phyloP scores from a whole-genome alignment of 2,113 vertebrate species.

The Egretta garzetta region DNA sequence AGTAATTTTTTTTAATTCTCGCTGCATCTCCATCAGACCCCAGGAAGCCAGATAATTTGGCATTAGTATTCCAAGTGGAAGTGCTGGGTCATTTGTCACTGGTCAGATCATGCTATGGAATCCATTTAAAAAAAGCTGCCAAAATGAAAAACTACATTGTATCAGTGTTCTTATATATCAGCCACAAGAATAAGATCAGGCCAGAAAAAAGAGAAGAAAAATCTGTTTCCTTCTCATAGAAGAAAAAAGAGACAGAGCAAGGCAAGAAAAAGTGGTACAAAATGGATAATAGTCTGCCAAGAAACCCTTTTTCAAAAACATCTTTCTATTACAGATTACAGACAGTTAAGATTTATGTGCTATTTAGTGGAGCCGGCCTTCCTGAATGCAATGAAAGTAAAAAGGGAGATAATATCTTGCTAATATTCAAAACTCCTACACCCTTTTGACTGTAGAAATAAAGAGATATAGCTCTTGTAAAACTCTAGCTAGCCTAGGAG shows the following conservation, averaged over 20 bases:
- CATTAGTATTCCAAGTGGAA: constrained; percentile 47
- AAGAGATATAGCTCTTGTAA: not conserved
- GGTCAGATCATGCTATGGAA: constrained; percentile 34
- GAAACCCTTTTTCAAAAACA: not conserved
- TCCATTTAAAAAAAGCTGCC: constrained; percentile 24
- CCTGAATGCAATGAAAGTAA: not conserved
- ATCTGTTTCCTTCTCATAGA: not conserved
- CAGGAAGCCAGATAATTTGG: constrained; percentile 29
- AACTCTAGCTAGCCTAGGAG: not conserved
- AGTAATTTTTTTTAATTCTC: constrained; percentile 50
- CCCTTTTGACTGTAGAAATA: constrained; percentile 4
- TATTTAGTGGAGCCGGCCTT: not conserved
- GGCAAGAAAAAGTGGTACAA: not conserved
- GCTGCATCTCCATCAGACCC: constrained; percentile 28
- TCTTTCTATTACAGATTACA: not conserved
- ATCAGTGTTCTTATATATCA: not conserved
- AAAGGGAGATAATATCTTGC: not conserved
- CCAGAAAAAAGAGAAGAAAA: not conserved
- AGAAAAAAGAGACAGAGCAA: not conserved
- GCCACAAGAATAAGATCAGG: constrained; percentile 17
- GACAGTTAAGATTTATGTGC: not conserved
- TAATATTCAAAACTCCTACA: not conserved
- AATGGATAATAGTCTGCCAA: not conserved
- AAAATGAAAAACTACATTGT: constrained; percentile 35
- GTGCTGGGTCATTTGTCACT: constrained; percentile 46